A percentile compares a stretch with the other conserved stretches of the same genome.
Evolutionary conservation across 2,113 vertebrate species (phyloP).

Genomic region (Leptodactylus fuscus): DNA sequence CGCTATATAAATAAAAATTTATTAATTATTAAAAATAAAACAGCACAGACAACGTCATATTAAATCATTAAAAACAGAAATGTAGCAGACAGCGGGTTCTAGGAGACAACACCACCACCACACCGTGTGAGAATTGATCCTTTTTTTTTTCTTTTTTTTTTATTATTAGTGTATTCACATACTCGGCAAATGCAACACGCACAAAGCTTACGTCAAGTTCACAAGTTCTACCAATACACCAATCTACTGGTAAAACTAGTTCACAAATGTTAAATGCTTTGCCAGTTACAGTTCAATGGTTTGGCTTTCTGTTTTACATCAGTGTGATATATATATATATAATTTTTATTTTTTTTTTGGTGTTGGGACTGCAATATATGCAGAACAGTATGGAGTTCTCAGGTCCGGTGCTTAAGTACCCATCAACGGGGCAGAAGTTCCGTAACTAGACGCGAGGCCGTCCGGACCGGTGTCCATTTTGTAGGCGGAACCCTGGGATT

Average conservation of each 20-base stretch:
- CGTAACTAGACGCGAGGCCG: not conserved
- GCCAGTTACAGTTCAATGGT: slow-evolving; percentile 64
- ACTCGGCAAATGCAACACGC: slow-evolving; percentile 92
- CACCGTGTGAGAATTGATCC: slow-evolving; percentile 79
- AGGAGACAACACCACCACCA: not conserved
- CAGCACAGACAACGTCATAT: too few relatives aligned
- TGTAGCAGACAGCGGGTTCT: too few relatives aligned
- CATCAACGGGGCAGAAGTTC: not conserved
- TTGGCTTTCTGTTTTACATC: slow-evolving; percentile 54
- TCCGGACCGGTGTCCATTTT: not conserved
- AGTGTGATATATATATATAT: slow-evolving; percentile 11
- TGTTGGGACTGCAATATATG: slow-evolving; percentile 74
- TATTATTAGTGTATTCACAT: slow-evolving; percentile 96
- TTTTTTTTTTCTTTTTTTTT: too few relatives aligned
- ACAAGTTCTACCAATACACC: slow-evolving; percentile 84
- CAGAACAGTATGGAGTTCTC: slow-evolving; percentile 54
- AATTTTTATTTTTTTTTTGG: slow-evolving; percentile 41
- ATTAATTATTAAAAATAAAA: too few relatives aligned
- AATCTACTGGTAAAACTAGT: slow-evolving; percentile 85
- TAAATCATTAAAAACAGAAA: too few relatives aligned
- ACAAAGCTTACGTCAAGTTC: slow-evolving; percentile 85
- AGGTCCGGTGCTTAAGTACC: not conserved
- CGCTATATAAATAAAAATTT: too few relatives aligned
- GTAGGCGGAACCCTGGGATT: not conserved
- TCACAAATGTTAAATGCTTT: slow-evolving; percentile 78